These are phyloP conservation scores for Polypterus senegalus DNA, from an alignment of 2,113 vertebrate genomes.

Conservation along the genomic window DNA sequence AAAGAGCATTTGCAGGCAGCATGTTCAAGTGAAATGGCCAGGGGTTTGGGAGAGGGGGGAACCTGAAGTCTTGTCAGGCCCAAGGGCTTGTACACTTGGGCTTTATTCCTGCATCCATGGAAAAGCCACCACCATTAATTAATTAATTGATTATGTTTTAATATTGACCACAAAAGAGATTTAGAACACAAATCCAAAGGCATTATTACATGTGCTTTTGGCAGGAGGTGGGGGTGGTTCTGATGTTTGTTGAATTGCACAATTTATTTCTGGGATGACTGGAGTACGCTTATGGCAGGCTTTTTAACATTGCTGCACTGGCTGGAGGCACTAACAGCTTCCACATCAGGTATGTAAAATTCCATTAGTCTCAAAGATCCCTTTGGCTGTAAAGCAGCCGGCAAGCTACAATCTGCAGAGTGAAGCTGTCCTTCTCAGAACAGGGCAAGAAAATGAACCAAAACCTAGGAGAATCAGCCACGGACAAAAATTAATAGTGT, in stretches of 20 bases:
- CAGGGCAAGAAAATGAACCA: too few species aligned
- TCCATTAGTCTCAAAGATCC: conserved; percentile 33
- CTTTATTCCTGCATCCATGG: neutral
- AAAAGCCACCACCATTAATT: conserved; percentile 5
- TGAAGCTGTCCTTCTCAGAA: neutral
- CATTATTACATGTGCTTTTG: conserved; percentile 14
- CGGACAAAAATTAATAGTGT: too few species aligned
- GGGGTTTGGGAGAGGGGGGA: too few species aligned
- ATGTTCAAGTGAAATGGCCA: too few species aligned
- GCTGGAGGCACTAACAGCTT: conserved; percentile 37
- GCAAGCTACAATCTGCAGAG: neutral
- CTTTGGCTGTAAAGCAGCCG: conserved; percentile 34
- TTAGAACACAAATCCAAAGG: conserved; percentile 4
- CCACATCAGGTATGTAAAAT: conserved; percentile 45
- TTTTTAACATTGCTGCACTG: conserved; percentile 36
- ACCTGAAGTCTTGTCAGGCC: too few species aligned
- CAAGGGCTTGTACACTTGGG: too few species aligned
- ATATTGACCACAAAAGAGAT: conserved; percentile 9
- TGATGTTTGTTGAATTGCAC: conserved; percentile 30
- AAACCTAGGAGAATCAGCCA: neutral
- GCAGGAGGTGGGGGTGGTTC: neutral
- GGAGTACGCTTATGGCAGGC: conserved; percentile 36
- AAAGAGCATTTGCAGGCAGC: too few species aligned
- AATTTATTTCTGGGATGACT: conserved; percentile 33
- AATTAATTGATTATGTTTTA: neutral